phyloP scores from a whole-genome alignment of 2,113 vertebrate species.

The Propithecus coquereli region DNA sequence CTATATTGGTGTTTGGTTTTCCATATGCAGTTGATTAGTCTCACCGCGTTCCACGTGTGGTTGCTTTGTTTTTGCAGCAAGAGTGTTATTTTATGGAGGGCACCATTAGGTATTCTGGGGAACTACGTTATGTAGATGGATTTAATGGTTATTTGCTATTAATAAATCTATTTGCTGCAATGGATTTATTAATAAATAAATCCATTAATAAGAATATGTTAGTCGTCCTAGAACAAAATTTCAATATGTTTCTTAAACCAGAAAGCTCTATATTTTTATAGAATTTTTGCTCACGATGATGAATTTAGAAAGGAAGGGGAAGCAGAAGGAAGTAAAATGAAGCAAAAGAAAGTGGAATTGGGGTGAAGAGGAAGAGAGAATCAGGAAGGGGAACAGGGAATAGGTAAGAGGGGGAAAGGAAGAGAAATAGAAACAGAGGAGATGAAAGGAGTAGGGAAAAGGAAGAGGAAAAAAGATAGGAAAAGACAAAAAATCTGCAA shows the following conservation, averaged over 20 bases:
- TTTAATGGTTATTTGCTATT: not conserved
- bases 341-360: not conserved
- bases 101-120: not conserved
- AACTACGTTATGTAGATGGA: not conserved
- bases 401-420: not conserved
- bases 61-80: not conserved
- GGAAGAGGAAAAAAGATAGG: not conserved
- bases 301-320: not conserved
- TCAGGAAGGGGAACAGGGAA: not conserved
- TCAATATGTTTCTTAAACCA: not conserved
- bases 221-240: not conserved
- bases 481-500: not conserved
- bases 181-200: not conserved
- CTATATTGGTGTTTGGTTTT: not conserved
- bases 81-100: not conserved
- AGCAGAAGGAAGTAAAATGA: not conserved
- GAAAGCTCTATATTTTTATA: not conserved
- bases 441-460: not conserved
- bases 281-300: not conserved
- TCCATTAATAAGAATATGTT: not conserved
- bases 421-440: not conserved
- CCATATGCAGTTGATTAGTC: conserved; percentile 19
- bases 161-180: not conserved
- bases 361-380: not conserved
- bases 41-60: not conserved